phyloP scores from a whole-genome alignment of 2,888 invertebrate genomes.

The Tribolium freemani region DNA sequence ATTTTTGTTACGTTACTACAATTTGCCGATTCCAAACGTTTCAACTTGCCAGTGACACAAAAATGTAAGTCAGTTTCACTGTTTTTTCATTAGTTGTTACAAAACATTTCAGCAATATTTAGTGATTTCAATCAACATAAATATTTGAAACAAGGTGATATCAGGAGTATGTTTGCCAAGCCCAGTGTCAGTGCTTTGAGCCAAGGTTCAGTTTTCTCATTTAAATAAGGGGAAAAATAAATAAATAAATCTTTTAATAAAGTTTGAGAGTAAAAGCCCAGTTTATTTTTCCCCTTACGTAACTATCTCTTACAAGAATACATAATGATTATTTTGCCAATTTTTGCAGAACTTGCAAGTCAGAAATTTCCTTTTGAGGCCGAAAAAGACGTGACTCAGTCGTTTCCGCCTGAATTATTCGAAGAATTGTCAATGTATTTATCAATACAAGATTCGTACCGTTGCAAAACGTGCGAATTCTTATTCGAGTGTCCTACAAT shows the following conservation, averaged over 20 bases:
- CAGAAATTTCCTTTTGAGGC: background rate
- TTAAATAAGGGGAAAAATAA: too few relatives aligned
- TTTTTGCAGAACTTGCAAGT: background rate
- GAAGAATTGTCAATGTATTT: conserved; percentile 64
- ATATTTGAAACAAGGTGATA: conserved; percentile 71
- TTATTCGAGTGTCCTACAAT: conserved; percentile 66
- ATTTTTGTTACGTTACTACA: conserved; percentile 69
- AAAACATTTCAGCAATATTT: conserved; percentile 15
- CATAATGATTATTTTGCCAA: background rate
- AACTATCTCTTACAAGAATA: background rate
- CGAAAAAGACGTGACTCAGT: conserved; percentile 2
- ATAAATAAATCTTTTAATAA: too few relatives aligned
- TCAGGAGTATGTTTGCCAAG: conserved; percentile 72
- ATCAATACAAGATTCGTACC: conserved; percentile 49
- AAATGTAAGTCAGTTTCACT: conserved; percentile 62
- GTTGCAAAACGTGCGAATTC: conserved; percentile 69
- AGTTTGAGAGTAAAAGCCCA: too few relatives aligned
- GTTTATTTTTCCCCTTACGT: too few relatives aligned
- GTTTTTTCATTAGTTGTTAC: conserved; percentile 9
- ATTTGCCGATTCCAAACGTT: conserved; percentile 70
- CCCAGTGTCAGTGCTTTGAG: conserved; percentile 55
- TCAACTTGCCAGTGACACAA: conserved; percentile 68
- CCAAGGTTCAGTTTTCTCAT: conserved; percentile 23
- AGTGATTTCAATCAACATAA: conserved; percentile 44
- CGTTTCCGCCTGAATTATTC: conserved; percentile 69